Evolutionary conservation across 2,113 vertebrate species (phyloP), one percentile per base, ranked within the genome.

Genomic region (Trachemys scripta): DNA sequence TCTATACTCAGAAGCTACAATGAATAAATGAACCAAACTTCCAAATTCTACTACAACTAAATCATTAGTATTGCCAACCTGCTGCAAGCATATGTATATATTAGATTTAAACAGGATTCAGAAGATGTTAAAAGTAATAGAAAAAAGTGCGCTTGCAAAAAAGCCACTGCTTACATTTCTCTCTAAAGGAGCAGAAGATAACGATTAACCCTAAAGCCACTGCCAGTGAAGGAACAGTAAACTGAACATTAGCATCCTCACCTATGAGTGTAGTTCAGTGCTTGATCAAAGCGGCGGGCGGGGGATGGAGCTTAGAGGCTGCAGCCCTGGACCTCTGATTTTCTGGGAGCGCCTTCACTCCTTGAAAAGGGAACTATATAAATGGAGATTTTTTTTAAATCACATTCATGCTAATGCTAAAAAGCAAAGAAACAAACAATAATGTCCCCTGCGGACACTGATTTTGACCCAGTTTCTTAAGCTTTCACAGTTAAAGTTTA

Each of bases 81-180:
- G 87, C 5, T 47, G 13, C 3, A 16, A 87, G 6, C 2, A 53
- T 84, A 65, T 42, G 1, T 57, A 13, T 69, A 19, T 16, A 47
- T 42, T 3, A 19, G 42, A 42, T 89, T 80, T 31, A 72, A 72
- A 16, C 42, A 62, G 5, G 47, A 10, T 3, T 6, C 75, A 45
- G 6, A 16, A 1, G 1, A 0, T 14, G 3, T 19, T 1, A 22
- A 42, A 35, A 13, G 0, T 2, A 6, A 7, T 20, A 76, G 42
- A 20, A 47, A 47, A 8, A 72, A 38, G 17, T 9, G 16, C 5
- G 11, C 22, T 5, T 86, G 16, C 2, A 72, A 89, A 75, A 80
- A 53, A 38, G 17, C 3, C 79, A 57, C 24, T 45, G 27, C 51
- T 57, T 57, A 57, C 11, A 10, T 9, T 76, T 75, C 29, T 54